A percentile compares a stretch with the other conserved stretches of the same genome.
phyloP scores from a whole-genome alignment of 2,113 vertebrate genomes.

The Butorides virescens region DNA sequence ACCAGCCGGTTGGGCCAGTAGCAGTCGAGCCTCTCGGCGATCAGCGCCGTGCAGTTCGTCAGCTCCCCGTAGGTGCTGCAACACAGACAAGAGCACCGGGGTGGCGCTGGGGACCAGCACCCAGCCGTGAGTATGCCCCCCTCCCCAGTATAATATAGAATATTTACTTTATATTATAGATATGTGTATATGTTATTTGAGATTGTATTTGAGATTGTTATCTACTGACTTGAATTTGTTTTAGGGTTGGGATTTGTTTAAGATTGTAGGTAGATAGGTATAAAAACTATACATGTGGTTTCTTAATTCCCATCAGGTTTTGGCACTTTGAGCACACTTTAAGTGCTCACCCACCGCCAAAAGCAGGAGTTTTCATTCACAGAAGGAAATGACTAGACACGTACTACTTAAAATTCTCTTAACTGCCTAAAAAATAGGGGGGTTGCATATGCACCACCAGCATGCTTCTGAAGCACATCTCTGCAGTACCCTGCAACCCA shows the following conservation, averaged over 20 bases:
- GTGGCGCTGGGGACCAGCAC: background rate
- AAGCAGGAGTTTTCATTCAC: background rate
- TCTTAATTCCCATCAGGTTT: background rate
- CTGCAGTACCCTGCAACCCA: background rate
- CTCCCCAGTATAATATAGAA: fast-evolving
- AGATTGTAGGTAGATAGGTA: background rate
- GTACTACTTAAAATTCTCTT: background rate
- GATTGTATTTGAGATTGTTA: background rate
- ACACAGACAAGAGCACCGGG: background rate
- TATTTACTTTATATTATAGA: fast-evolving
- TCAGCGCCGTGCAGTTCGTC: conserved; percentile 85
- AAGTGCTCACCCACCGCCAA: background rate
- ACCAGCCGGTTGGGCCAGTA: conserved; percentile 91
- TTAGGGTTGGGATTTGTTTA: background rate
- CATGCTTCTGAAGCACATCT: background rate
- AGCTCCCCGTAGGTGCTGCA: conserved; percentile 81
- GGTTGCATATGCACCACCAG: background rate
- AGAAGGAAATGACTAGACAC: background rate
- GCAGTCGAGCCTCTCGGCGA: conserved; percentile 80
- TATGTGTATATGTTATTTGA: fast-evolving
- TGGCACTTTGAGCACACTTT: background rate
- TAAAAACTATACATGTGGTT: background rate
- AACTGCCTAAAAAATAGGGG: background rate
- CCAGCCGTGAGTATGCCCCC: fast-evolving
- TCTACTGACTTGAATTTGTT: background rate